Percentiles rank a stretch among this genome's conserved stretches.
These are phyloP conservation scores for Pollimyrus isidori DNA, from an alignment of 2,113 vertebrate genomes.

Conservation along the genomic window DNA sequence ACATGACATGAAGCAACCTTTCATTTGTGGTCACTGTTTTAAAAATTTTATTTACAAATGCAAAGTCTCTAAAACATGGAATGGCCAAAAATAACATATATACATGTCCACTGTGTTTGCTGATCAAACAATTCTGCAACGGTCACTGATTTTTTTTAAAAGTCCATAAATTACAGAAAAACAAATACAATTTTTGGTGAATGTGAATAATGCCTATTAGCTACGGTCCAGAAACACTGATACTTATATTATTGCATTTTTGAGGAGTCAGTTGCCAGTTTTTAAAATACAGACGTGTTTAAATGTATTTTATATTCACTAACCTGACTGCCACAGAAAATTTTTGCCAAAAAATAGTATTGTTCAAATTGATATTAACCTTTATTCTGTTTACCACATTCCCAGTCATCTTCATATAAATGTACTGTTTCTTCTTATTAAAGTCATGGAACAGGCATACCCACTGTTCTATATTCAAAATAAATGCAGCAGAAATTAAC, in stretches of 20 bases:
- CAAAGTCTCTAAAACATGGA: background rate
- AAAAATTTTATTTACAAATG: slow-evolving; percentile 1
- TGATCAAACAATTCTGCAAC: background rate
- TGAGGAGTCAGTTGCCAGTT: background rate
- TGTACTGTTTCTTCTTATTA: background rate
- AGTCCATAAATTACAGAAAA: background rate
- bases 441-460: background rate
- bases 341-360: background rate
- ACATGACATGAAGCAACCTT: background rate
- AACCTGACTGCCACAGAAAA: background rate
- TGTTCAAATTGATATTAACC: background rate
- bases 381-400: background rate
- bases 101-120: background rate
- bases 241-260: background rate
- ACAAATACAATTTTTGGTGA: background rate
- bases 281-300: background rate
- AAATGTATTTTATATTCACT: background rate
- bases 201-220: background rate
- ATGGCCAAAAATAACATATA: background rate
- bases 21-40: background rate
- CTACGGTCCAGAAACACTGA: background rate
- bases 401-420: background rate
- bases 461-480: background rate
- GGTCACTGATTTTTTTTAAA: background rate
- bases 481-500: background rate